These are phyloP conservation scores for Sceloporus tristichus DNA, from an alignment of 2,113 vertebrate species.

Conservation along the genomic window DNA sequence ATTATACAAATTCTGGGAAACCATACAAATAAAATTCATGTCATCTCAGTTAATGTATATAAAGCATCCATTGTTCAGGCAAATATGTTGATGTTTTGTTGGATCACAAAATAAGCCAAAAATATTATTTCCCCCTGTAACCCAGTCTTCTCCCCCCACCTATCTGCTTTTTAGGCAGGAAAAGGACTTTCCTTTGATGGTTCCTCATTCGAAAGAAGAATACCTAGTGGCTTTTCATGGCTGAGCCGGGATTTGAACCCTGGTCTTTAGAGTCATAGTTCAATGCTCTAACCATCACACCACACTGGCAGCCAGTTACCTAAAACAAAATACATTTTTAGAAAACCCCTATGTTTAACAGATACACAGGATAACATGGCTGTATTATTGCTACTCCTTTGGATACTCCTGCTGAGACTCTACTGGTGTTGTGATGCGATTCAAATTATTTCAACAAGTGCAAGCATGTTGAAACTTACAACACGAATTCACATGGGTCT, in stretches of 20 bases:
- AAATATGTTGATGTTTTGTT: too few relatives aligned
- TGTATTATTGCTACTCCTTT: not conserved
- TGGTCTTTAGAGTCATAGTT: too few relatives aligned
- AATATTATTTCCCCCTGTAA: too few relatives aligned
- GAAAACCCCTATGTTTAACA: not conserved
- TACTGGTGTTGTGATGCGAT: constrained; percentile 8
- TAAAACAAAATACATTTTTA: not conserved
- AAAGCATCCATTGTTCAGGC: too few relatives aligned
- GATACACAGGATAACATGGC: not conserved
- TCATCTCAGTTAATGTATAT: too few relatives aligned
- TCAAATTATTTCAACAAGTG: constrained; percentile 34
- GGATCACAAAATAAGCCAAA: too few relatives aligned
- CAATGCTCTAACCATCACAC: not conserved
- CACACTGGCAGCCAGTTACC: not conserved
- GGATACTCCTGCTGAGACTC: not conserved
- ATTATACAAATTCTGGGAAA: too few relatives aligned
- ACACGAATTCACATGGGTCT: constrained; percentile 12
- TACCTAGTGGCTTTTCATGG: not conserved
- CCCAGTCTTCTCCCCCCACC: too few relatives aligned
- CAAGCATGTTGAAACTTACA: constrained; percentile 9
- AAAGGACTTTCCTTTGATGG: constrained; percentile 67
- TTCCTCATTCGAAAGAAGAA: constrained; percentile 45
- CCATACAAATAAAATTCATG: too few relatives aligned
- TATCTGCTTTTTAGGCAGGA: constrained; percentile 10
- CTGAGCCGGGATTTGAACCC: too few relatives aligned